Percentiles rank a stretch among this genome's conserved stretches.
Evolutionary conservation across 2,888 invertebrate species (phyloP).

Genomic region (Mythimna loreyi): DNA sequence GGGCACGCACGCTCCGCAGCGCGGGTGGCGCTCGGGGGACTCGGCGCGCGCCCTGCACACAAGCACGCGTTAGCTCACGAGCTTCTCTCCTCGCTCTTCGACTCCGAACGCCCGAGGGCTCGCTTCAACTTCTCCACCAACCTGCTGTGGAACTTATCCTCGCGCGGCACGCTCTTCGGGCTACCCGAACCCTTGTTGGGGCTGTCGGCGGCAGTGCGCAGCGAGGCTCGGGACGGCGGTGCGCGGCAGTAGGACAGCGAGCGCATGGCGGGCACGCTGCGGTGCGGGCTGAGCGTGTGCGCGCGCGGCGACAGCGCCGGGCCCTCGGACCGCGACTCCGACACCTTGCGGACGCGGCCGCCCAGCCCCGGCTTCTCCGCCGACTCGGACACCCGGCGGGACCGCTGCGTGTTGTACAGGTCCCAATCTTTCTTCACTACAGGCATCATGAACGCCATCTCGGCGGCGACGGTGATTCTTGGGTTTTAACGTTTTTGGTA

Average conservation of each 20-base stretch:
- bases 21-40: slow-evolving; percentile 84
- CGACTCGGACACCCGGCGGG: slow-evolving; percentile 94
- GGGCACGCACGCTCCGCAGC: slow-evolving; percentile 87
- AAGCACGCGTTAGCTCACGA: slow-evolving; percentile 90
- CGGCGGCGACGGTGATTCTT: slow-evolving; percentile 85
- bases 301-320: slow-evolving; percentile 92
- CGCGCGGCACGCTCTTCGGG: slow-evolving; percentile 90
- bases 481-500: slow-evolving; percentile 85
- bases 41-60: slow-evolving; percentile 88
- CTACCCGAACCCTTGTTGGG: slow-evolving; percentile 93
- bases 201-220: slow-evolving; percentile 92
- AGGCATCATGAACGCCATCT: slow-evolving; percentile 99
- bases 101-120: slow-evolving; percentile 92
- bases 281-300: slow-evolving; percentile 90
- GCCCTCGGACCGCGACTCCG: slow-evolving; percentile 94
- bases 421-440: slow-evolving; percentile 98
- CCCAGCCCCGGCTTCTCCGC: slow-evolving; percentile 78
- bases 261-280: slow-evolving; percentile 92
- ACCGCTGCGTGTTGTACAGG: slow-evolving; percentile 96
- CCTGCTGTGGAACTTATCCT: slow-evolving; percentile 95
- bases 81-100: slow-evolving; percentile 86
- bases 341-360: slow-evolving; percentile 93
- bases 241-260: slow-evolving; percentile 89
- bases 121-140: slow-evolving; percentile 95
- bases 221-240: slow-evolving; percentile 91